Conservation (phyloP, 2,113 vertebrate genomes). For the Corythoichthys intestinalis region DNA sequence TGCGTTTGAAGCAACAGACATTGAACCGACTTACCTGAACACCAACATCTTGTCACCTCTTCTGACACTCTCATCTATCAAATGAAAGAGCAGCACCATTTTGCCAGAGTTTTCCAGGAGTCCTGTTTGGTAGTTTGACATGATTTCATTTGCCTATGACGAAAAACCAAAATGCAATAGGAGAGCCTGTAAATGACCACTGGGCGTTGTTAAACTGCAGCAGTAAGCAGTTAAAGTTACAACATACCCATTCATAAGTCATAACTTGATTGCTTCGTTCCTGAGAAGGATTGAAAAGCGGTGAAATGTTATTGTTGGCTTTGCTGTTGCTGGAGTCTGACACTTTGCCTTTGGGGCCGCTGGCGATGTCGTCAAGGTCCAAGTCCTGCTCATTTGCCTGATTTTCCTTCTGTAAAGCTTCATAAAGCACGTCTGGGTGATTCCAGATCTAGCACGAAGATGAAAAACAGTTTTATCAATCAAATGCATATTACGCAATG, state of each 20-base stretch:
- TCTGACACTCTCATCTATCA: slow-evolving; percentile 92
- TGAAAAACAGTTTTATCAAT: neutral
- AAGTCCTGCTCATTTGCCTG: slow-evolving; percentile 93
- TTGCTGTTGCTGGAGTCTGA: slow-evolving; percentile 85
- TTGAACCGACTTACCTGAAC: slow-evolving; percentile 81
- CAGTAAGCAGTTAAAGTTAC: neutral
- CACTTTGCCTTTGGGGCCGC: slow-evolving; percentile 83
- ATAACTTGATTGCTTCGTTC: slow-evolving; percentile 94
- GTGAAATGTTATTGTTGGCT: slow-evolving; percentile 71
- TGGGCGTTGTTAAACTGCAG: neutral
- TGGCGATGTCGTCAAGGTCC: slow-evolving; percentile 91
- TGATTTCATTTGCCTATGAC: slow-evolving; percentile 88
- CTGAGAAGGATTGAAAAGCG: slow-evolving; percentile 83
- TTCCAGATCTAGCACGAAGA: slow-evolving; percentile 89
- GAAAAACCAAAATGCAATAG: neutral
- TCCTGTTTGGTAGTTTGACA: slow-evolving; percentile 86
- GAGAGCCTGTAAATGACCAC: neutral
- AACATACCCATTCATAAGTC: slow-evolving; percentile 95
- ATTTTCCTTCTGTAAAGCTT: slow-evolving; percentile 94
- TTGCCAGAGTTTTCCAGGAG: slow-evolving; percentile 95
- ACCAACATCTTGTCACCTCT: slow-evolving; percentile 92
- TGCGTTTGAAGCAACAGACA: slow-evolving; percentile 5
- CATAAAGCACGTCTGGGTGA: slow-evolving; percentile 94
- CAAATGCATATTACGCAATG: neutral
- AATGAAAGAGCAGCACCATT: slow-evolving; percentile 94